Evolutionary conservation across 2,888 invertebrate species (phyloP), one percentile per base, ranked within the genome.

Genomic region (Antheraea assamensis): DNA sequence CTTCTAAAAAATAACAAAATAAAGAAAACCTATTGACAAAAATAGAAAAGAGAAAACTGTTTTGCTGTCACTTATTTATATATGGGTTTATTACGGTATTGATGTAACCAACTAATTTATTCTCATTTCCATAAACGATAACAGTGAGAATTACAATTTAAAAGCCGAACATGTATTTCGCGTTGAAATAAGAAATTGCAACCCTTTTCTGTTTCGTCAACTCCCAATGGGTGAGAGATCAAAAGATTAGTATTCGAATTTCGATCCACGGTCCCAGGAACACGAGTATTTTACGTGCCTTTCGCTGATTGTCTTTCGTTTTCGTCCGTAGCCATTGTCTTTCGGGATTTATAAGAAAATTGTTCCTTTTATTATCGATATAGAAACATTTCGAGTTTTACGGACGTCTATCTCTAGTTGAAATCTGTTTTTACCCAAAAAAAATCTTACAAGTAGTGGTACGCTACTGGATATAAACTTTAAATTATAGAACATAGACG

Each of bases 231-330:
- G 58, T n/a, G n/a, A 70, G 10, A 35, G 35, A 35, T 55, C 31
- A 47, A 70, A 70, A 58, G 73, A 73, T 70, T 58, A 70, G 70
- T 58, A 73, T 73, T 70, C 70, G 30, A 42, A 70, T 70, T 58
- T 24, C 35, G 19, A 30, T 70, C 58, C 42, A 61, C 66, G 68
- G 68, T n/a, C 31, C 68, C 68, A 68, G 68, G n/a, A 68, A 68
- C 35, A 13, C 68, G 68, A 21, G 68, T 68, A 68, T 68, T 68
- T 68, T 68, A 68, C 35, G 68, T n/a, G 31, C 35, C 68, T 68
- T 13, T n/a, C 68, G 68, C 35, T 68, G 68, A 68, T 68, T 68
- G 61, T 35, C 68, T 68, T 35, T 68, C 68, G 68, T 31, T 21
- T 68, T 68, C 68, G 68, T 24, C 31, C 21, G 35, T 35, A 68